These are phyloP conservation scores for Plectus sambesii DNA, from an alignment of 1,140 invertebrate species.

Conservation along the genomic window DNA sequence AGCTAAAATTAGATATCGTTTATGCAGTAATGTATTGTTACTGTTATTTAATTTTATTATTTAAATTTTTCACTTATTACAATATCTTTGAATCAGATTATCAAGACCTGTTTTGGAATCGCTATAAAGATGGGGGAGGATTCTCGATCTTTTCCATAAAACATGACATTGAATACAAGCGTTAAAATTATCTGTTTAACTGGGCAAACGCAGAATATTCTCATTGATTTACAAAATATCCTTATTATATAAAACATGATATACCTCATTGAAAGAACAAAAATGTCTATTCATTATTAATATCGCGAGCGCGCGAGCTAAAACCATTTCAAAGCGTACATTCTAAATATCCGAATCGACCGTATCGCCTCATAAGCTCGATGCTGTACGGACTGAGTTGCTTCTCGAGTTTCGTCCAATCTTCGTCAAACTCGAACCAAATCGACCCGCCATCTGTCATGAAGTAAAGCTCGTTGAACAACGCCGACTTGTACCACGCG, in stretches of 20 bases:
- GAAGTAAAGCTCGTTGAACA: constrained; percentile 88
- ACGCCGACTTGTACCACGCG: constrained; percentile 81
- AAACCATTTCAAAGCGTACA: constrained; percentile 39
- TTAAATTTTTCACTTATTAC: constrained; percentile 4
- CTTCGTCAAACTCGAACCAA: constrained; percentile 58
- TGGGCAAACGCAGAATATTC: not conserved
- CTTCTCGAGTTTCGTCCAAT: constrained; percentile 25
- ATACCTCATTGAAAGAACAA: no score
- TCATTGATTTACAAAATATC: not conserved
- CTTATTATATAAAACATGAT: not conserved
- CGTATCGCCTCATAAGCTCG: constrained; percentile 45
- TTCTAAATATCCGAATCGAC: constrained; percentile 51
- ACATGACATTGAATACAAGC: no score
- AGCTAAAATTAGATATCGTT: constrained; percentile 47
- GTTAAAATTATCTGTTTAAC: not conserved
- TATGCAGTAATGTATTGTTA: constrained; percentile 11
- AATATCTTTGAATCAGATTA: not conserved
- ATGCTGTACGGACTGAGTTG: constrained; percentile 30
- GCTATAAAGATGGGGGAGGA: no score
- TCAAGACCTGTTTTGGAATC: constrained; percentile 22
- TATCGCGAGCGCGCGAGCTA: no score
- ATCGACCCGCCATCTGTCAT: constrained; percentile 80
- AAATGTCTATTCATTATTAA: constrained; percentile 16
- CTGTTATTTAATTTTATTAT: not conserved
- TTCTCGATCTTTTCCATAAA: no score